Evolutionary conservation across 2,797 vertebrate genomes (phyloP).

Genomic region (Trematomus bernacchii): DNA sequence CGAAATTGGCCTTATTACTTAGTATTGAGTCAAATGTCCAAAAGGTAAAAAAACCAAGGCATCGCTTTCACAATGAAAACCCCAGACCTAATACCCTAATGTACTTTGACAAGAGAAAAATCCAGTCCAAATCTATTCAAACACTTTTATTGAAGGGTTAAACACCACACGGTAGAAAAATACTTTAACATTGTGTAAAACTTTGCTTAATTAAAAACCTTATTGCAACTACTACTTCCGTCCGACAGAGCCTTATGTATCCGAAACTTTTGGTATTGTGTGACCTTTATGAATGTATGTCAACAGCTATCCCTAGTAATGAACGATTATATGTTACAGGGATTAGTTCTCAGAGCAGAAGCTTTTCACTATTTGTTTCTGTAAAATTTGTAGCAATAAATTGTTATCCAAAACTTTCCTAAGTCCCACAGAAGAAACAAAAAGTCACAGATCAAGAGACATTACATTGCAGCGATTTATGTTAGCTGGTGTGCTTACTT

Average conservation of each 20-base stretch:
- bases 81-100: no score
- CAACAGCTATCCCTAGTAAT: constrained; percentile 5
- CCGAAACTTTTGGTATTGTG: not conserved
- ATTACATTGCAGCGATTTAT: constrained; percentile 9
- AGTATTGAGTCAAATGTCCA: not conserved
- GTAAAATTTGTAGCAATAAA: not conserved
- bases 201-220: no score
- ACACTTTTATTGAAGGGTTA: no score
- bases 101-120: no score
- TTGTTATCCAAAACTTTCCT: not conserved
- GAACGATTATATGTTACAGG: not conserved
- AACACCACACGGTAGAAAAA: no score
- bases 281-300: not conserved
- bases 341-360: constrained; percentile 2
- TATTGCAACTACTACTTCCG: not conserved
- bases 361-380: not conserved
- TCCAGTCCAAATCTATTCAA: no score
- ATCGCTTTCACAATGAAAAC: no score
- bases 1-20: not conserved
- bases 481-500: constrained; percentile 19
- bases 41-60: not conserved
- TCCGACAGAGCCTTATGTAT: not conserved
- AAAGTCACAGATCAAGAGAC: constrained; percentile 3
- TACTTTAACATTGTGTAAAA: no score
- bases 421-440: not conserved